Base-by-base conservation (phyloP, 2,888 invertebrate species). In the Barypeithes pellucidus region DNA sequence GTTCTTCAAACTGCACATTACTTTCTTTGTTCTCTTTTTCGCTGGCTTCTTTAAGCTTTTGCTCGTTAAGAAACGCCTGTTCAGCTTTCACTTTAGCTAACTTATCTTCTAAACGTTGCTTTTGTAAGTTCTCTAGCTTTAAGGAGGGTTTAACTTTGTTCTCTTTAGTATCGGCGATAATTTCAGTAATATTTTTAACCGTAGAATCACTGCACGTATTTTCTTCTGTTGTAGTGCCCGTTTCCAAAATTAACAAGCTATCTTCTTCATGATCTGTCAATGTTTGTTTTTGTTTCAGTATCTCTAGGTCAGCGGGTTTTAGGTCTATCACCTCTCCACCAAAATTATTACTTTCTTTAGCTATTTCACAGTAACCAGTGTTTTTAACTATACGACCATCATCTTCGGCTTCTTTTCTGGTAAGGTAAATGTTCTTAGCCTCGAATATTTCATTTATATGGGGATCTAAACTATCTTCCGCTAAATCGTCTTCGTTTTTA, bases 221-320 rank as follows among this genome's bases (percentile, higher is more conserved):
- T 77, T 91, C 91, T 80, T 91, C 91, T 0, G 90, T 89, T 0
- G 89, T 89, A 0, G 89, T 89, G 8, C 87, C 87, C 2, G 88
- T 87, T 67, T 90, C 89, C 57, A 90, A 83, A 16, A 89, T 86
- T 39, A 89, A 79, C 65, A 90, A 81, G 83, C 90, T 91, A 75
- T 91, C 91, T 74, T 91, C 91, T 68, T 91, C 90, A 45, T 87
- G 84, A 71, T 89, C 88, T 60, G 77, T 80, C 8, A 75, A 63
- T 65, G 85, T 81, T 76, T 81, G 80, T 68, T 82, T 84, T 70
- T 80, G 80, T 75, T 82, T 83, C 14, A 83, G 70, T 61, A 80
- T 79, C 63, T 83, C 81, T 29, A 83, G 72, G 75, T 84, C 84
- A 0, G 76, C 62, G 1, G 82, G 79, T 77, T 84, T 84, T 60